Base-by-base conservation (phyloP, 2,888 invertebrate species). In the Eupithecia tripunctaria region DNA sequence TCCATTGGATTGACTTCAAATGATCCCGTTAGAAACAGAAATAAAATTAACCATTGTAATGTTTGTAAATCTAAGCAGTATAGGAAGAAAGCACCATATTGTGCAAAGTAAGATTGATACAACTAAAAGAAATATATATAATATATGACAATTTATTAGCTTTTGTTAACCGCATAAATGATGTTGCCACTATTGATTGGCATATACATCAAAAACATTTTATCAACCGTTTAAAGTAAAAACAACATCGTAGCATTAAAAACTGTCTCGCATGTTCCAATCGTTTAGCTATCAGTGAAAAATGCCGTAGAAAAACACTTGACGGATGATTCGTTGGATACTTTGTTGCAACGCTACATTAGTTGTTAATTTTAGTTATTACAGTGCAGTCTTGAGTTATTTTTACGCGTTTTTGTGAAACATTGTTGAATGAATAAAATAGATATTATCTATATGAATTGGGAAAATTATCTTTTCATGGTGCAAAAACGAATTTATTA, bases 271-370 rank as follows among this genome's bases (percentile, higher is more conserved):
- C 72, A 66, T 69, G 72, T n/a, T 8, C 18, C 65, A 51, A 69
- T n/a, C 72, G 72, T 69, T 72, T 72, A 72, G 63, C n/a, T 60
- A 60, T 67, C 29, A 71, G 41, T 67, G 25, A 21, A 36, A 59
- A 68, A 21, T 60, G 60, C n/a, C 32, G 60, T 27, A 27, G 43
- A 66, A 51, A 60, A 68, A 59, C 51, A n/a, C 14, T 67, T 21
- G 27, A 65, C 66, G 66, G n/a, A 63, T 63, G 60, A 38, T 36
- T 64, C 41, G 25, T 15, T 38, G 6, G 41, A 14, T 65, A 15
- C 21, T 36, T 63, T 36, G 32, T 36, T 63, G 62, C 62, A 63
- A 63, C 62, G 62, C 62, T 63, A 32, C 62, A 32, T 63, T 63
- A 36, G 62, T 2, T 62, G 32, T 10, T 18, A 62, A 62, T 51